Evolutionary conservation across 2,113 vertebrate genomes (phyloP), one percentile per base, ranked within the genome.

Genomic region (Eubucco bourcierii): DNA sequence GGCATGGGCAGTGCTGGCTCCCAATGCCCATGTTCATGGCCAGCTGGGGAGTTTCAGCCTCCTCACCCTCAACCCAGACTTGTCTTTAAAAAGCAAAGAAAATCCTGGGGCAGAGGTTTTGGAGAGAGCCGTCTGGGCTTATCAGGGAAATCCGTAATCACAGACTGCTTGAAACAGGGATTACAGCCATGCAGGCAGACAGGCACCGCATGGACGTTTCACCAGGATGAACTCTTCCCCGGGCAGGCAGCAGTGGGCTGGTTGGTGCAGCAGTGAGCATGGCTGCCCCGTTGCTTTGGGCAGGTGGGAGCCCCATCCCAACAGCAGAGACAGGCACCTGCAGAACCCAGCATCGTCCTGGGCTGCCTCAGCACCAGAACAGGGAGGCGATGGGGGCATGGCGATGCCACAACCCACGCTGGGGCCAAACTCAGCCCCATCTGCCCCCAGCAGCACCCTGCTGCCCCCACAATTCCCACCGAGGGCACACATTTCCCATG

Each of bases 91-190:
- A 88, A 88, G 33, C 65, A 87, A 93, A 88, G 66, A 86, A 96
- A 93, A 96, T 92, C 90, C 78, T 78, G 10, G 58, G 55, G 72
- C 73, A 89, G 83, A 64, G 88, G 81, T 90, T 91, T 92, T 90
- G 93, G 71, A 77, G 66, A 72, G 68, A 92, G 81, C 88, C 2
- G 31, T 55, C 81, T 18, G 13, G 85, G 89, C 80, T 96, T 87
- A 94, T 90, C 85, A 53, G 79, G 79, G 92, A 94, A 97, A 97
- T 96, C 95, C 39, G 0, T 77, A 86, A 90, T 89, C 95, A 95
- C 91, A 61, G 80, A 77, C 75, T 86, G 86, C 79, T 65, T 63
- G 70, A 50, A 90, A 82, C 0, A 0, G 68, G 92, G 93, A 95
- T 94, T 94, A 93, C 27, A 23, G 94, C 65, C 82, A 8, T 3